Conservation (phyloP, 2,888 invertebrate species). For the Melanotus villosus region DNA sequence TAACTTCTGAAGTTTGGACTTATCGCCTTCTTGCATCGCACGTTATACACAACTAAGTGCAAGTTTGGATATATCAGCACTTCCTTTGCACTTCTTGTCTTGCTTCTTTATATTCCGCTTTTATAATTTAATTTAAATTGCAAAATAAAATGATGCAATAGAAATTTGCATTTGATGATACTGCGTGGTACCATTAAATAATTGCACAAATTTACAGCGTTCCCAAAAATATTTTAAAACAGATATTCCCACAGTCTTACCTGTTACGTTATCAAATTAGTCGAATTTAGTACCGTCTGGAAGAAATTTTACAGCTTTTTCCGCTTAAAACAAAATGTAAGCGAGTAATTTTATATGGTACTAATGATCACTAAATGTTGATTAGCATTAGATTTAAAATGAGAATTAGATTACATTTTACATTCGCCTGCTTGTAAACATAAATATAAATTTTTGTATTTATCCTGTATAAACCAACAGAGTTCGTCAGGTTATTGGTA, state of each 20-base stretch:
- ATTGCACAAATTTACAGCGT: background rate
- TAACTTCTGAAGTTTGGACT: background rate
- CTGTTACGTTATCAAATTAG: background rate
- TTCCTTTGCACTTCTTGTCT: constrained; percentile 7
- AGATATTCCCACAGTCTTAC: background rate
- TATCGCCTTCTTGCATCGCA: background rate
- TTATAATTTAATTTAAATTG: constrained; percentile 23
- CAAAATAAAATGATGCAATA: constrained; percentile 22
- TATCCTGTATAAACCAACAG: too few species aligned
- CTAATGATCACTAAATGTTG: too few species aligned
- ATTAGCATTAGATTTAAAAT: too few species aligned
- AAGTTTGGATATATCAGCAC: constrained; percentile 8
- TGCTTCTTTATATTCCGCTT: constrained; percentile 3
- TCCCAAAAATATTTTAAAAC: background rate
- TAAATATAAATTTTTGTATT: too few species aligned
- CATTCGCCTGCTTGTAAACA: too few species aligned
- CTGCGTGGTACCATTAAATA: background rate
- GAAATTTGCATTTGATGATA: constrained; percentile 5
- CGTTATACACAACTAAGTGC: constrained; percentile 4
- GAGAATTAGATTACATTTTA: too few species aligned
- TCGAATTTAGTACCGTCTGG: too few species aligned
- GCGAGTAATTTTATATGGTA: too few species aligned
- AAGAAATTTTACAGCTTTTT: too few species aligned
- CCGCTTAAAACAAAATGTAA: too few species aligned
- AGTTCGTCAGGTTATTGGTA: too few species aligned